phyloP scores from a whole-genome alignment of 2,113 vertebrate species.

The Fregetta grallaria region DNA sequence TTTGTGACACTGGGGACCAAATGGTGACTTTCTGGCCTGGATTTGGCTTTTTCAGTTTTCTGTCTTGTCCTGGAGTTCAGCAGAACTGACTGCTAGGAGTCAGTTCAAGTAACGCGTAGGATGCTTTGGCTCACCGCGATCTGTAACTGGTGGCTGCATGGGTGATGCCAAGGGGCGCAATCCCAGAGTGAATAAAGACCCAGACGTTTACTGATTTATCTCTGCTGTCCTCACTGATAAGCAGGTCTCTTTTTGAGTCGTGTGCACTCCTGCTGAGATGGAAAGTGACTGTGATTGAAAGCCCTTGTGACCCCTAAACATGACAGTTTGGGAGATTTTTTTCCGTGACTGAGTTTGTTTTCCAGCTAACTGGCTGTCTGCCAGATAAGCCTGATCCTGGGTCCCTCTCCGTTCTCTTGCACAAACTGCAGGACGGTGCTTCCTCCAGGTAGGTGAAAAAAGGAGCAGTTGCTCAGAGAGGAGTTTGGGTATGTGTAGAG shows the following conservation, averaged over 20 bases:
- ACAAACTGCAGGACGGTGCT: rapidly evolving
- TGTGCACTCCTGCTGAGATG: background rate
- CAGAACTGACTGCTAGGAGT: background rate
- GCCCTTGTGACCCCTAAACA: background rate
- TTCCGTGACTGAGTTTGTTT: background rate
- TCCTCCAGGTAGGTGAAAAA: background rate
- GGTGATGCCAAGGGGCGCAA: background rate
- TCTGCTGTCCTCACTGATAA: background rate
- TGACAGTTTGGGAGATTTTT: background rate
- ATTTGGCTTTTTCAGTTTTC: background rate
- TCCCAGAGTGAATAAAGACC: background rate
- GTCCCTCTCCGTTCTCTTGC: rapidly evolving
- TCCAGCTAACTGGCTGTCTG: background rate
- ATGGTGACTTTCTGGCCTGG: background rate
- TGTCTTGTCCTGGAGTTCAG: rapidly evolving
- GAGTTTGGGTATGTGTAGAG: background rate
- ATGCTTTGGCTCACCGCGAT: background rate
- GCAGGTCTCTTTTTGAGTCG: background rate
- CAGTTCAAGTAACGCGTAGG: rapidly evolving
- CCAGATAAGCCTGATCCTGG: background rate
- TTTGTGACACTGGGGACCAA: background rate
- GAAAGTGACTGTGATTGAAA: background rate
- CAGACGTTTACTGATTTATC: rapidly evolving
- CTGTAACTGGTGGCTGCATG: background rate
- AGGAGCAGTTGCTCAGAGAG: rapidly evolving